Evolutionary conservation across 1,140 invertebrate genomes (phyloP).

Genomic region (Triops longicaudatus): DNA sequence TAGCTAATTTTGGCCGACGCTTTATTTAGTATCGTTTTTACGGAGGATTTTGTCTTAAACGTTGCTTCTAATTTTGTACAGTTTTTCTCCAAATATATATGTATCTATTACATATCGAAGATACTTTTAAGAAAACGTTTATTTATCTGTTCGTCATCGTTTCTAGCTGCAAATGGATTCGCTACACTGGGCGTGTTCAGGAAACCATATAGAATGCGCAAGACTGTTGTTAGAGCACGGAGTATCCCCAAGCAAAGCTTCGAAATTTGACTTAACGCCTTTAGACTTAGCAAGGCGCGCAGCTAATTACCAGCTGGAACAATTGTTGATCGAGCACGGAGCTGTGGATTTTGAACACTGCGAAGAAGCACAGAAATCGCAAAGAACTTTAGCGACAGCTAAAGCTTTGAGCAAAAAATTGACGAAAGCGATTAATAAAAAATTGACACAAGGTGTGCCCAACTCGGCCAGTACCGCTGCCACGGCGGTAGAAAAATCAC

Average conservation of each 20-base stretch:
- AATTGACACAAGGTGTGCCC: background rate
- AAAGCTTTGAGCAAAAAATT: background rate
- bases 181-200: background rate
- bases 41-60: too few species aligned
- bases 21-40: too few species aligned
- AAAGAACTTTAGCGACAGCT: background rate
- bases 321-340: background rate
- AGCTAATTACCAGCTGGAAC: background rate
- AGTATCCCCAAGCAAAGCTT: slow-evolving; percentile 4
- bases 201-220: background rate
- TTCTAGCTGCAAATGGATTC: background rate
- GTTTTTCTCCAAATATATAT: too few species aligned
- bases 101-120: too few species aligned
- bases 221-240: background rate
- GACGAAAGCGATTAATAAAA: background rate
- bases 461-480: background rate
- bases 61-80: too few species aligned
- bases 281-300: background rate
- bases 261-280: background rate
- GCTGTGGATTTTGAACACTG: background rate
- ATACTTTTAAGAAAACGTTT: too few species aligned
- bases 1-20: too few species aligned
- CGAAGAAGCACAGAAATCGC: background rate
- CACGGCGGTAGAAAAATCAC: background rate
- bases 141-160: background rate